Conservation (phyloP, 1,140 invertebrate species). For the Mizuhopecten yessoensis region DNA sequence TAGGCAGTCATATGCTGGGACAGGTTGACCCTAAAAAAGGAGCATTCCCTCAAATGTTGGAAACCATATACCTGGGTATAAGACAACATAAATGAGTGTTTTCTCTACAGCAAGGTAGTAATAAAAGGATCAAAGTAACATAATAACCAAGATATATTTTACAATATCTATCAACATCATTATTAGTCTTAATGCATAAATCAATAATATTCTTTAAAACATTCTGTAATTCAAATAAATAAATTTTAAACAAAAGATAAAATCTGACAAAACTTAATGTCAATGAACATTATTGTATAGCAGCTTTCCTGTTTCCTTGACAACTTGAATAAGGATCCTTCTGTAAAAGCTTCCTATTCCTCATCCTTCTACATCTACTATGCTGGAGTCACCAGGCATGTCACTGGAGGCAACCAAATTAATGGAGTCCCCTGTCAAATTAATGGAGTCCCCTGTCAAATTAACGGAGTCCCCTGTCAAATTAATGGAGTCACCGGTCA, state of each 20-base stretch:
- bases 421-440: not conserved
- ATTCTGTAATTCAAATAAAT: not conserved
- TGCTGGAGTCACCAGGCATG: not conserved
- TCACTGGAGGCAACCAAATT: not conserved
- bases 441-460: not conserved
- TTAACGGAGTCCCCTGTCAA: not conserved
- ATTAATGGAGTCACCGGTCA: not conserved
- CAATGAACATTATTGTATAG: not conserved
- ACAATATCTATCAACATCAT: not conserved
- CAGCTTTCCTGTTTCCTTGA: not conserved
- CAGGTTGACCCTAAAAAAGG: no score
- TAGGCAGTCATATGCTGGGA: no score
- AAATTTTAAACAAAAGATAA: not conserved
- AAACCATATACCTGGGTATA: no score
- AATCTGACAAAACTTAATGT: not conserved
- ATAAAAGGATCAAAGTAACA: not conserved
- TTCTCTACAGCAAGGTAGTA: not conserved
- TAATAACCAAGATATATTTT: not conserved
- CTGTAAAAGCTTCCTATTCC: not conserved
- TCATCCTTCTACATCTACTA: not conserved
- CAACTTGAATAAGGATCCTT: not conserved
- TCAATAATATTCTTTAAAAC: not conserved
- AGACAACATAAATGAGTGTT: not conserved
- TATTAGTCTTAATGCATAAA: not conserved
- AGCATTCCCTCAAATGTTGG: no score